These are phyloP conservation scores for Colius striatus DNA, from an alignment of 2,113 vertebrate species.

Conservation along the genomic window DNA sequence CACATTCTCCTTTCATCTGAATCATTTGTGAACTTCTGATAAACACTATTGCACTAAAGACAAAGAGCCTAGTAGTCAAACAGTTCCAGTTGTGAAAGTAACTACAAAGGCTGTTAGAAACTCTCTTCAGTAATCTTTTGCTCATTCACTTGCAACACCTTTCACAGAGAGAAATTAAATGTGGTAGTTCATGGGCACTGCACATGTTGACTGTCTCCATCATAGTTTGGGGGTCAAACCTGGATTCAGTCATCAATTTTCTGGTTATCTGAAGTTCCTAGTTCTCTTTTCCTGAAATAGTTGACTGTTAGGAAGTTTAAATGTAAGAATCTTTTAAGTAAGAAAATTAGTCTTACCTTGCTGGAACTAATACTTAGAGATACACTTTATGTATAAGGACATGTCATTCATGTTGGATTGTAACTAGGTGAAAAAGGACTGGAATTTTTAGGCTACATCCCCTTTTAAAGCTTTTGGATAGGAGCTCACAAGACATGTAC, in stretches of 20 bases:
- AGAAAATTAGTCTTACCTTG: neutral
- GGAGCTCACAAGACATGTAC: neutral
- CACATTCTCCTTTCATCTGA: neutral
- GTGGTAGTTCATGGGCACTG: too few species aligned
- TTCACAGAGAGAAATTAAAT: neutral
- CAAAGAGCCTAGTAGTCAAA: neutral
- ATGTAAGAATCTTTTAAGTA: neutral
- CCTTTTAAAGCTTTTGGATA: neutral
- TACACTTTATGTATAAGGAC: neutral
- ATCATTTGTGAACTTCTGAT: neutral
- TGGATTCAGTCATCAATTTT: neutral
- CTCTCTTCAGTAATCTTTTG: neutral
- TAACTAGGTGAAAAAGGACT: neutral
- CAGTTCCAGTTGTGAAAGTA: neutral
- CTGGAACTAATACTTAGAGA: neutral
- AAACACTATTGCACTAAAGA: neutral
- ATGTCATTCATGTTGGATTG: neutral
- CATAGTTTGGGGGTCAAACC: neutral
- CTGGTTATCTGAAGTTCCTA: neutral
- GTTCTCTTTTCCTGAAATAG: neutral
- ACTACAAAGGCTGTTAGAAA: neutral
- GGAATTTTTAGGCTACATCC: neutral
- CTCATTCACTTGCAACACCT: neutral
- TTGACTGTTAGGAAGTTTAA: neutral
- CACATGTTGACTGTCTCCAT: neutral